A percentile compares a stretch with the other conserved stretches of the same genome.
phyloP scores from a whole-genome alignment of 2,113 vertebrate species.

The Ginglymostoma cirratum region DNA sequence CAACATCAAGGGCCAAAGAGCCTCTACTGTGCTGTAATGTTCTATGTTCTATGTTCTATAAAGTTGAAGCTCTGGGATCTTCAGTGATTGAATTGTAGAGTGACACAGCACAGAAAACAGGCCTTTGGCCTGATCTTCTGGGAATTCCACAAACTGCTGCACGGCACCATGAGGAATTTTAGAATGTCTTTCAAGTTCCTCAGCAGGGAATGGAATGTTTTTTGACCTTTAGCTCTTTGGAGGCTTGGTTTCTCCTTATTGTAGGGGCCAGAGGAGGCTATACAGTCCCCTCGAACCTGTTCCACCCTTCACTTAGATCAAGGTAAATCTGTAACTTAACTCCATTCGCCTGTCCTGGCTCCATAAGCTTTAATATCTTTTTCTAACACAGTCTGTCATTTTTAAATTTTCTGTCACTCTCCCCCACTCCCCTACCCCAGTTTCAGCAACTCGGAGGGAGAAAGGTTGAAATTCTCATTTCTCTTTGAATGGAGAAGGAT shows the following conservation, averaged over 20 bases:
- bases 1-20: too few species aligned
- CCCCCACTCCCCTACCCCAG: not conserved
- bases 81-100: too few species aligned
- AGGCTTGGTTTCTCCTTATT: not conserved
- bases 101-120: too few species aligned
- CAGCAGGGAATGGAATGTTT: not conserved
- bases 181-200: not conserved
- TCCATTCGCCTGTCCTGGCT: not conserved
- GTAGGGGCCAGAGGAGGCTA: not conserved
- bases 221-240: not conserved
- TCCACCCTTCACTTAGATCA: not conserved
- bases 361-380: not conserved
- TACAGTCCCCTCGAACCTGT: not conserved
- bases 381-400: not conserved
- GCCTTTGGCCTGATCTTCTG: not conserved
- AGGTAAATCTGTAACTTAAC: not conserved
- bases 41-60: too few species aligned
- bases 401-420: too few species aligned
- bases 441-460: not conserved
- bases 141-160: not conserved
- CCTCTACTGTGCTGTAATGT: too few species aligned
- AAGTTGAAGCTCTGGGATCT: not conserved
- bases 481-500: too few species aligned
- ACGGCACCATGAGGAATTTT: not conserved
- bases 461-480: not conserved